Base-by-base conservation (phyloP, 2,888 invertebrate species). In the Rhopalosiphum nymphaeae region DNA sequence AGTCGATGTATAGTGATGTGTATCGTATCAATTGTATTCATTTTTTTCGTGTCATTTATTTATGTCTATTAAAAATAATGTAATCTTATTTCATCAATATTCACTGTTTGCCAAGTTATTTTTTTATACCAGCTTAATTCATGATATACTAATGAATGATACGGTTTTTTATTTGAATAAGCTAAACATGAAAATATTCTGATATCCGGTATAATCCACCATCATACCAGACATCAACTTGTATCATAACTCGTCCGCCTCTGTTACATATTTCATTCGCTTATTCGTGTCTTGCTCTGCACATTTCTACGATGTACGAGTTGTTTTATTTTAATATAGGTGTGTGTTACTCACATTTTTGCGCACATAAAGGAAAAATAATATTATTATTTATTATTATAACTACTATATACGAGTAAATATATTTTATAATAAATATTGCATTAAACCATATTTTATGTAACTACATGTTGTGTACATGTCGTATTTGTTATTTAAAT, bases 401-500 rank as follows among this genome's bases (percentile, higher is more conserved):
- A 78, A 21, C 36, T 78, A 78, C 78, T 36, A 21, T 78, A 21
- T 42, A 36, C 3, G 78, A 78, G 21, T 16, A 26, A 36, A 78
- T 21, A 36, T 21, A 78, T 78, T 78, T 21, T 36, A 78, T 78
- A 78, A 36, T 78, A 36, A 36, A 21, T 46, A 46, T 78, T 36
- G 78, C 21, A 36, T 78, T 36, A 78, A 78, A 36, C 78, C 36
- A 36, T 78, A 78, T 78, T 78, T 78, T 78, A 36, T 78, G 21
- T 78, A 78, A 36, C 78, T 36, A 9, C 36, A 78, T 78, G 78
- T 36, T 78, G 36, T 21, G 67, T 78, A 42, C 36, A 36, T 78
- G 67, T 78, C 78, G 78, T 78, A 36, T 36, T 36, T 78, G 36
- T 78, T 36, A 78, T 78, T 78, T 78, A 78, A 67, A 90, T 61